phyloP scores from a whole-genome alignment of 2,797 vertebrate genomes.

The Melanogrammus aeglefinus region DNA sequence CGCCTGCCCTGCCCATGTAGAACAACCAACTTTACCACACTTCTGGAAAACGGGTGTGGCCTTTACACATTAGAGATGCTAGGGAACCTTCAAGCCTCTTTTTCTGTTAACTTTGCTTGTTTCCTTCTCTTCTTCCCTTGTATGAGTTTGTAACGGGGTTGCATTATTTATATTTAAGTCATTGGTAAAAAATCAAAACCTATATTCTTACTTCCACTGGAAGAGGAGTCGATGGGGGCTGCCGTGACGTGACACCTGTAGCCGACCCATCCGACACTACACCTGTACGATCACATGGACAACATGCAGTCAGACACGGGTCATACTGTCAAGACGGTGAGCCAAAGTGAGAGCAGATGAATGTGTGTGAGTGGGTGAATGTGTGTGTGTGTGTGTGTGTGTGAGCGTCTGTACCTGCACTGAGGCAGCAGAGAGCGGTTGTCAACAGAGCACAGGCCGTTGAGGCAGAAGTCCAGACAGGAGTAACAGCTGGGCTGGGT shows the following conservation, averaged over 20 bases:
- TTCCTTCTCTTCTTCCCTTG: too few species aligned
- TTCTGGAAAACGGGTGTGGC: too few species aligned
- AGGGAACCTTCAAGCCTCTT: too few species aligned
- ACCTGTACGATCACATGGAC: conserved; percentile 64
- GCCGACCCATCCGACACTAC: conserved; percentile 77
- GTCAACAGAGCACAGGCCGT: conserved; percentile 84
- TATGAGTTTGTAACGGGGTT: too few species aligned
- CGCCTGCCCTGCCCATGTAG: too few species aligned
- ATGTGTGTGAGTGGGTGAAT: neutral
- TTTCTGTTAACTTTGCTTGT: too few species aligned
- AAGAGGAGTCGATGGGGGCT: conserved; percentile 63
- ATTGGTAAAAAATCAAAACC: too few species aligned
- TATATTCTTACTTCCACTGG: conserved; percentile 74
- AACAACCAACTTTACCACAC: too few species aligned
- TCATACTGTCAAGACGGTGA: neutral
- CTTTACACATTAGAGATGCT: too few species aligned
- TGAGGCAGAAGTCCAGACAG: conserved; percentile 82
- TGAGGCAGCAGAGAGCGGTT: conserved; percentile 80
- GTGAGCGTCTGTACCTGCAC: conserved; percentile 77
- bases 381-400: too few species aligned
- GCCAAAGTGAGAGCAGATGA: neutral
- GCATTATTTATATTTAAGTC: too few species aligned
- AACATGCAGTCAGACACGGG: neutral
- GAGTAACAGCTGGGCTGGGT: conserved; percentile 84
- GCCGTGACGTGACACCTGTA: conserved; percentile 72